Conservation (phyloP, 1,140 invertebrate genomes). For the Euwallacea similis region DNA sequence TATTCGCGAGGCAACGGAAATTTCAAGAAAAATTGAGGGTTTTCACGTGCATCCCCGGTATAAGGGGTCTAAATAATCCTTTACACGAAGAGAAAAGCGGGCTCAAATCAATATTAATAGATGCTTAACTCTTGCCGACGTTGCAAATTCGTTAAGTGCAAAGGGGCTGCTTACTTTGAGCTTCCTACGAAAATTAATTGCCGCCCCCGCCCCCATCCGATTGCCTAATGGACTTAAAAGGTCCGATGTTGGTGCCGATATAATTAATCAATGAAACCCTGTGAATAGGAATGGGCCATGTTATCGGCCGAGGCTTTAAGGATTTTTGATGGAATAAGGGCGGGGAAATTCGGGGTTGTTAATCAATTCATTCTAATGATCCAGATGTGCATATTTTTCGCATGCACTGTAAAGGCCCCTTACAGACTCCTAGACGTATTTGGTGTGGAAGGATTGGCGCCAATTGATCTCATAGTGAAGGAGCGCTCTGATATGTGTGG, state of each 20-base stretch:
- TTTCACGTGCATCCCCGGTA: too few relatives aligned
- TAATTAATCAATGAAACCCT: constrained; percentile 26
- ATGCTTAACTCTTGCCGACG: constrained; percentile 20
- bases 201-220: constrained; percentile 11
- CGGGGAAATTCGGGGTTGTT: too few relatives aligned
- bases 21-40: too few relatives aligned
- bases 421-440: too few relatives aligned
- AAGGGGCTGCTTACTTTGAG: constrained; percentile 16
- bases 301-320: not conserved
- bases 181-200: constrained; percentile 31
- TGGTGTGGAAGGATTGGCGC: too few relatives aligned
- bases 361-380: too few relatives aligned
- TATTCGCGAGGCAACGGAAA: too few relatives aligned
- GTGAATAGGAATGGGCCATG: constrained; percentile 1
- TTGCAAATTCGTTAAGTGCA: constrained; percentile 33
- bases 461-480: too few relatives aligned
- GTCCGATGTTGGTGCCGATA: constrained; percentile 24
- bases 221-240: constrained; percentile 33
- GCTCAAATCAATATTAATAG: constrained; percentile 31
- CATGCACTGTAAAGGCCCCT: too few relatives aligned
- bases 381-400: too few relatives aligned
- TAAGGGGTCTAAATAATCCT: not conserved
- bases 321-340: too few relatives aligned
- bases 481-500: too few relatives aligned
- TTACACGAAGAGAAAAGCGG: not conserved